Conservation (phyloP, 2,797 vertebrate genomes). For the Lepus townsendii region DNA sequence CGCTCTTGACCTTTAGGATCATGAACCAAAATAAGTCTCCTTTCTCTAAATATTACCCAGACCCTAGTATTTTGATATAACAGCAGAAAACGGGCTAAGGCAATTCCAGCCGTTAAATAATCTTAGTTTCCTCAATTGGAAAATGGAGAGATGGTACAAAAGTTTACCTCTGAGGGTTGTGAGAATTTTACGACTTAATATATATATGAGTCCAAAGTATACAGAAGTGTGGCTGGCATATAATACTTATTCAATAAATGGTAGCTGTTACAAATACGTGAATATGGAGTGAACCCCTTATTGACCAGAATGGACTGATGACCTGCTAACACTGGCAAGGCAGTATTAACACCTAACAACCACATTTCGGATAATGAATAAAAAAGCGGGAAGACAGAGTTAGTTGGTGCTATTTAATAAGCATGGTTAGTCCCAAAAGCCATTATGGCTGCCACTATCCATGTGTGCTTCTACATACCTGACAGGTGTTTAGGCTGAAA, state of each 20-base stretch:
- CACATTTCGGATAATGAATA: neutral
- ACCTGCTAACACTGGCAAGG: slow-evolving; percentile 44
- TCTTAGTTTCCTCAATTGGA: slow-evolving; percentile 21
- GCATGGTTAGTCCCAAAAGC: neutral
- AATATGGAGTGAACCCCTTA: slow-evolving; percentile 28
- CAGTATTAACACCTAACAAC: slow-evolving; percentile 28
- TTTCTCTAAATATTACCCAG: neutral
- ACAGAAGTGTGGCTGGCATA: neutral
- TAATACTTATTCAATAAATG: slow-evolving; percentile 29
- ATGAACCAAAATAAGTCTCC: neutral
- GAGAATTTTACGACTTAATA: slow-evolving; percentile 54
- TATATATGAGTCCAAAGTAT: neutral
- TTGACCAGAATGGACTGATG: slow-evolving; percentile 33
- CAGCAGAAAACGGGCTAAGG: neutral
- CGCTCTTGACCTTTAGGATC: neutral
- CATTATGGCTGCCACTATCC: neutral
- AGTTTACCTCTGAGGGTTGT: neutral
- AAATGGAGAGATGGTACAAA: slow-evolving; percentile 47
- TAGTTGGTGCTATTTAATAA: neutral
- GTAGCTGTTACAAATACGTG: slow-evolving; percentile 18
- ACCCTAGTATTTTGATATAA: neutral
- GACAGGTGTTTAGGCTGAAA: slow-evolving; percentile 28
- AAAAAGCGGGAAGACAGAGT: neutral
- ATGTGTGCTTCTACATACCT: neutral
- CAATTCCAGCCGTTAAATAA: neutral